Evolutionary conservation across 2,113 vertebrate species (phyloP), one percentile per base, ranked within the genome.

Genomic region (Siphamia tubifer): DNA sequence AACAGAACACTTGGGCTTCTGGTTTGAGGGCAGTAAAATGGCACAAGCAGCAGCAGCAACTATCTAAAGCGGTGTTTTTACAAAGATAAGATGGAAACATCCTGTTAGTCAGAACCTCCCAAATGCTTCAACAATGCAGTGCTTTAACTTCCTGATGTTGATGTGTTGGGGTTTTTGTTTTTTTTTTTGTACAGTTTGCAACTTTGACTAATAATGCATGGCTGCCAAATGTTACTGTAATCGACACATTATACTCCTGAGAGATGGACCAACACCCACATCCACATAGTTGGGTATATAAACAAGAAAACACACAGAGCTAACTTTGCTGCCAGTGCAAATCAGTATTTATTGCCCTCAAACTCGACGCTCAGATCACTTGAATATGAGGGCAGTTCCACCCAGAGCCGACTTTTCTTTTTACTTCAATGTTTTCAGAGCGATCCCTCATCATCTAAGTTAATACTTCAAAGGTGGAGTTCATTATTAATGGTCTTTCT

Each of bases 1-100:
- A 62, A 52, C 67, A 43, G 66, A 49, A 76, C 62, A 40, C 57
- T 69, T 31, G 3, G 51, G 48, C 34, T 40, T 74, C 75, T 79
- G 43, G 23, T 77, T 76, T 15, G 67, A 56, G 52, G 47, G 44
- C 31, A 4, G 64, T 71, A 48, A 68, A 61, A 53, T 27, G 15
- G 52, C 54, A 40, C 51, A 65, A 76, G 55, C 43, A 52, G 52
- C n/a, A n/a, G n/a, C 43, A 17, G 35, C 39, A 49, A 51, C 34
- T 24, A 56, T 31, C 4, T 43, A 21, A 30, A 1, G 16, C 24
- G 8, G 9, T 7, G 30, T 42, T 49, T 34, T 28, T 7, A 35
- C 42, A 28, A 13, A 42, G 6, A 30, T 23, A 20, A 2, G 7
- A 55, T 30, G n/a, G 4, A 49, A 49, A 21, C 20, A 12, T 40